phyloP scores from a whole-genome alignment of 2,113 vertebrate genomes.

The Perca fluviatilis region DNA sequence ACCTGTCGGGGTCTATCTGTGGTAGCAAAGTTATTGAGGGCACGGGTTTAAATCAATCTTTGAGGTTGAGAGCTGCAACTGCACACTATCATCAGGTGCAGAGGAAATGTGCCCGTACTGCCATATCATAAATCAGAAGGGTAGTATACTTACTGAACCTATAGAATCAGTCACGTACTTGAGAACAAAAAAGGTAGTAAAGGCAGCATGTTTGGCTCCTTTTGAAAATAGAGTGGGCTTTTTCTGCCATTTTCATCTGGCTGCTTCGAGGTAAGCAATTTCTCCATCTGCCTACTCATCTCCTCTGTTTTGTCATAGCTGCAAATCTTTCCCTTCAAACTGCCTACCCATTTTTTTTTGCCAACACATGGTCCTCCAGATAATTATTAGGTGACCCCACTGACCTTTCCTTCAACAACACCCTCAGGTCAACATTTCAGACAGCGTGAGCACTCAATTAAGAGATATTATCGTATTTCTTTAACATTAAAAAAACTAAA shows the following conservation, averaged over 20 bases:
- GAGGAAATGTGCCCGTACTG: not conserved
- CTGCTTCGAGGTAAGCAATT: not conserved
- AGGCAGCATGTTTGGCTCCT: not conserved
- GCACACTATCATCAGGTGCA: conserved; percentile 18
- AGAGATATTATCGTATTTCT: not conserved
- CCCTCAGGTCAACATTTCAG: not conserved
- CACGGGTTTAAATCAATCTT: conserved; percentile 37
- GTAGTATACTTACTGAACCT: not conserved
- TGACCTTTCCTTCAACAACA: not conserved
- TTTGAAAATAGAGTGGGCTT: conserved; percentile 5
- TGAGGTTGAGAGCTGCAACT: conserved; percentile 12
- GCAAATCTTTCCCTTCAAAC: not conserved
- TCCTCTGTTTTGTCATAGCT: not conserved
- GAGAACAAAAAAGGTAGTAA: not conserved
- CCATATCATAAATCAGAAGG: conserved; percentile 3
- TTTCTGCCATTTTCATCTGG: not conserved
- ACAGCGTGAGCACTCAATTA: not conserved
- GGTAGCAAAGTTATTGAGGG: conserved; percentile 37
- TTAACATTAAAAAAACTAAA: not conserved
- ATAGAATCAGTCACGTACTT: not conserved
- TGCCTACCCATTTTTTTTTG: not conserved
- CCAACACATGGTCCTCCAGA: not conserved
- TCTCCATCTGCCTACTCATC: not conserved
- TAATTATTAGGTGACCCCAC: not conserved
- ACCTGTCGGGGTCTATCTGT: conserved; percentile 8